Conservation (phyloP, 2,888 invertebrate genomes). For the Mesorhabditis sp. region DNA sequence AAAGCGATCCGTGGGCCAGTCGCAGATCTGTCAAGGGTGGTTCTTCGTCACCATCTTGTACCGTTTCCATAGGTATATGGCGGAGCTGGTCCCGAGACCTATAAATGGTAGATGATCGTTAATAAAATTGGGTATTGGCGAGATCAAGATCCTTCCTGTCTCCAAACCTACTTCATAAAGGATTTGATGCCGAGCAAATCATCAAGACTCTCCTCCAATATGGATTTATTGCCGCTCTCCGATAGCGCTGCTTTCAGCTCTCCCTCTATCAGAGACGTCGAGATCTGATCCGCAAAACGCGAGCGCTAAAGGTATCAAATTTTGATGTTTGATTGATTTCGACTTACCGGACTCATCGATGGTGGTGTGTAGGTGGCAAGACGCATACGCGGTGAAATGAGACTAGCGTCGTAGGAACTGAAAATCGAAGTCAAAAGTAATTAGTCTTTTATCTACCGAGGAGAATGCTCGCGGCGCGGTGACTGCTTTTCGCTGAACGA, state of each 20-base stretch:
- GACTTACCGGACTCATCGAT: neutral
- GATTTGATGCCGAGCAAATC: neutral
- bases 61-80: neutral
- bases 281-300: neutral
- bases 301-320: neutral
- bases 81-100: no score
- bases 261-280: neutral
- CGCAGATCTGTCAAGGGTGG: neutral
- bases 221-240: neutral
- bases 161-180: neutral
- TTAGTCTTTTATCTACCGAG: neutral
- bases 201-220: neutral
- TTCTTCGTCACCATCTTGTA: neutral
- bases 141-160: no score
- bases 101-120: no score
- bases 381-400: neutral
- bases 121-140: no score
- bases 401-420: neutral
- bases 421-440: neutral
- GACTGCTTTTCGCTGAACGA: neutral
- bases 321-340: neutral
- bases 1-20: neutral
- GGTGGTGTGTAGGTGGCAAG: neutral
- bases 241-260: constrained; percentile 1
- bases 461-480: neutral